Evolutionary conservation across 1,140 invertebrate genomes (phyloP).

Genomic region (Nylanderia fulva): DNA sequence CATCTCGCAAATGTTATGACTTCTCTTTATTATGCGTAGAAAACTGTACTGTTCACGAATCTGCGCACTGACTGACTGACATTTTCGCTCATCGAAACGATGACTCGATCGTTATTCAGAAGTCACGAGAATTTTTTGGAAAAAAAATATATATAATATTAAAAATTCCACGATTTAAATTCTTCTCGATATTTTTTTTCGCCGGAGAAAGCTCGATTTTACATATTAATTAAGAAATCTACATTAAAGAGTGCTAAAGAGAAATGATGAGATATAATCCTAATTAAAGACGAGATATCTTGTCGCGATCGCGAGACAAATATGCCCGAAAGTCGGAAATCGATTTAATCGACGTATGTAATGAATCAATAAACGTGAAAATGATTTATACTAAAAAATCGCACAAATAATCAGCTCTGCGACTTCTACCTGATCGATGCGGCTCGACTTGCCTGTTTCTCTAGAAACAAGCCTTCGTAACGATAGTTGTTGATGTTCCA

Average conservation of each 20-base stretch:
- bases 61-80: background rate
- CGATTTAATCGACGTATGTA: background rate
- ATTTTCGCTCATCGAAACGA: background rate
- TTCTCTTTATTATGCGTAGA: background rate
- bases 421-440: background rate
- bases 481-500: background rate
- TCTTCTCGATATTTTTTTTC: no score
- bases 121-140: no score
- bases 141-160: no score
- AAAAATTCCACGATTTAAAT: no score
- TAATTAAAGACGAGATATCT: background rate
- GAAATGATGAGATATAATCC: background rate
- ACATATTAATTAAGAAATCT: background rate
- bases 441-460: background rate
- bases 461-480: background rate
- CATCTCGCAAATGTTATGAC: background rate
- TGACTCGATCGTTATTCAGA: background rate
- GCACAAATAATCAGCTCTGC: background rate
- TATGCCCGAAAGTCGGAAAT: background rate
- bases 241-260: background rate
- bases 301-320: background rate
- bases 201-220: no score
- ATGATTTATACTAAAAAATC: no score
- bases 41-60: background rate
- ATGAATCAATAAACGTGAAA: background rate